Conservation (phyloP, 2,797 vertebrate species). For the Smutsia temminckii region DNA sequence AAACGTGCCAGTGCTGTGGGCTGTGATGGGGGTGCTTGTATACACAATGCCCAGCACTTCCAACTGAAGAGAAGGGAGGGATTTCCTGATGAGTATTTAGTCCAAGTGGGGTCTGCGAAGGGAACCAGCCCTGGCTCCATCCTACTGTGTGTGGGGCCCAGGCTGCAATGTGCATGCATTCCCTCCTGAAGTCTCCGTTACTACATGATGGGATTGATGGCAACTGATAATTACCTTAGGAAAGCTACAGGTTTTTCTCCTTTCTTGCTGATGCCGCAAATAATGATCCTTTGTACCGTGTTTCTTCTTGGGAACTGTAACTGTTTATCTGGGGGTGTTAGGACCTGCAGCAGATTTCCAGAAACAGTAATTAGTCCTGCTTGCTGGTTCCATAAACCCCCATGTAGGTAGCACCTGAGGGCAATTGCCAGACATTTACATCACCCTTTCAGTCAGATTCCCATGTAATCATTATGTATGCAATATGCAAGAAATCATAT, state of each 20-base stretch:
- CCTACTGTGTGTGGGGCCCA: neutral
- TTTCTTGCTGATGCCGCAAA: neutral
- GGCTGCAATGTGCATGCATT: neutral
- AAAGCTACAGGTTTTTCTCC: neutral
- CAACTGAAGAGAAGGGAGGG: neutral
- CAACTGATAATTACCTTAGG: neutral
- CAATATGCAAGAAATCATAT: neutral
- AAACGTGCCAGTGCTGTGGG: neutral
- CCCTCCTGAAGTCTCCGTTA: neutral
- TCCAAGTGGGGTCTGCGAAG: neutral
- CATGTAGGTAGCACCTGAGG: neutral
- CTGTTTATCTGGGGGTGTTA: neutral
- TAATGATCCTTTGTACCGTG: neutral
- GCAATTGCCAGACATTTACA: neutral
- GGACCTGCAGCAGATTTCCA: neutral
- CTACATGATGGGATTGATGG: neutral
- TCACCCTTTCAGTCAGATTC: neutral
- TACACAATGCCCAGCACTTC: neutral
- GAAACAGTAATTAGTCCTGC: neutral
- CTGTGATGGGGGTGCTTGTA: neutral
- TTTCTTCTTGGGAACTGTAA: conserved; percentile 15
- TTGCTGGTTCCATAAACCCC: neutral
- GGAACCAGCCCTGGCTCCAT: neutral
- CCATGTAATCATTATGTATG: neutral
- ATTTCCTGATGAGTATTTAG: neutral